Conservation (phyloP, 2,113 vertebrate genomes). For the Laterallus jamaicensis region DNA sequence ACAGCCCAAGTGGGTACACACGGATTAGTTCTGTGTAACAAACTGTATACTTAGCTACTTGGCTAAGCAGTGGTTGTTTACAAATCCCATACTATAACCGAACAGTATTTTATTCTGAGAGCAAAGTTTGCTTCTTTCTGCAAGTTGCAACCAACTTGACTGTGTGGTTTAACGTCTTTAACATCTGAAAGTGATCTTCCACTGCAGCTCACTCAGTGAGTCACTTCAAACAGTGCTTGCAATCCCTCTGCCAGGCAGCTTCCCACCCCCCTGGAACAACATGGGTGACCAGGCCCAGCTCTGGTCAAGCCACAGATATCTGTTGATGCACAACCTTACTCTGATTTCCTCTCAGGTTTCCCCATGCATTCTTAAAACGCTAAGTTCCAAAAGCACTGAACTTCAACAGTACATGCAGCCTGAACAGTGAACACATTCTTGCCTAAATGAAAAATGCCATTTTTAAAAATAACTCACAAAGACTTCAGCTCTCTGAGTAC, state of each 20-base stretch:
- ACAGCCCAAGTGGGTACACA: not conserved
- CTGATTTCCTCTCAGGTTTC: not conserved
- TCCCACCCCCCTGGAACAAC: not conserved
- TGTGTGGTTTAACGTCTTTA: not conserved
- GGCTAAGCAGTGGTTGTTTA: not conserved
- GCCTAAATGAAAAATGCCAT: conserved; percentile 53
- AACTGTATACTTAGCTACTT: not conserved
- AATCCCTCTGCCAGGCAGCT: not conserved
- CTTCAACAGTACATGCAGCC: conserved; percentile 9
- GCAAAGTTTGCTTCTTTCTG: not conserved
- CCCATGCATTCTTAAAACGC: not conserved
- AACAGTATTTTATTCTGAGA: not conserved
- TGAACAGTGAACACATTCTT: conserved; percentile 17
- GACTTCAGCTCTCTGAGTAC: conserved; percentile 58
- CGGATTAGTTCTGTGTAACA: not conserved
- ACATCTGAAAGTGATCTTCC: not conserved
- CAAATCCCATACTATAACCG: not conserved
- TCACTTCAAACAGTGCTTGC: not conserved
- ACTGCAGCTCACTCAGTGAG: not conserved
- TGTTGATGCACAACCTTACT: not conserved
- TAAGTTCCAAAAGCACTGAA: not conserved
- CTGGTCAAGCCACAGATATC: not conserved
- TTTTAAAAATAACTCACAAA: conserved; percentile 67
- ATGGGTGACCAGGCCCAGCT: not conserved
- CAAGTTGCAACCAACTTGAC: not conserved